phyloP scores from a whole-genome alignment of 2,113 vertebrate genomes.

The Dicrurus megarhynchus region DNA sequence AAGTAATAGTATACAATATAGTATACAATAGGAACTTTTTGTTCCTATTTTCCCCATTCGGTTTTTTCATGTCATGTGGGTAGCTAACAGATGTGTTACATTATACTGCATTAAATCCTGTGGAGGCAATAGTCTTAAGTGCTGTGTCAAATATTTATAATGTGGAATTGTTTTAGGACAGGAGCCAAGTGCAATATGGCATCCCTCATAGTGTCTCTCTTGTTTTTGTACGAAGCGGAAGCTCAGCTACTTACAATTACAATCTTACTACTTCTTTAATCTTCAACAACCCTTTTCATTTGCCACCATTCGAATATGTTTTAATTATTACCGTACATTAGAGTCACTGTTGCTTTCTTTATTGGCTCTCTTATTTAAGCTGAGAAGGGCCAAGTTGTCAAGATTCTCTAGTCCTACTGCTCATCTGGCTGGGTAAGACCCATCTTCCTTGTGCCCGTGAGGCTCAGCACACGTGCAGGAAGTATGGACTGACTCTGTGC shows the following conservation, averaged over 20 bases:
- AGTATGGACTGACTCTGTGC: fast-evolving
- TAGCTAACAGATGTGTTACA: constrained; percentile 59
- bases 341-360: neutral
- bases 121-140: constrained; percentile 58
- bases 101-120: constrained; percentile 54
- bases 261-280: neutral
- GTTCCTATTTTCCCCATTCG: neutral
- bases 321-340: neutral
- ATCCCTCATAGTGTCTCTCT: constrained; percentile 35
- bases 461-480: fast-evolving
- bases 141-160: constrained; percentile 62
- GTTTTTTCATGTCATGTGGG: constrained; percentile 6
- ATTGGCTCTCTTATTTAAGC: neutral
- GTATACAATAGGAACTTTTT: no score
- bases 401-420: neutral
- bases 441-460: fast-evolving
- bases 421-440: neutral
- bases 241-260: constrained; percentile 39
- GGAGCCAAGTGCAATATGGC: constrained; percentile 51
- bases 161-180: constrained; percentile 57
- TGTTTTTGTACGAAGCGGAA: constrained; percentile 12
- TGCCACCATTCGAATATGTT: neutral
- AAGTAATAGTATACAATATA: neutral
- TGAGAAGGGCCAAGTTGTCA: neutral
- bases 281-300: neutral